Base-by-base conservation (phyloP, 2,888 invertebrate genomes). In the Orthonevra nobilis region DNA sequence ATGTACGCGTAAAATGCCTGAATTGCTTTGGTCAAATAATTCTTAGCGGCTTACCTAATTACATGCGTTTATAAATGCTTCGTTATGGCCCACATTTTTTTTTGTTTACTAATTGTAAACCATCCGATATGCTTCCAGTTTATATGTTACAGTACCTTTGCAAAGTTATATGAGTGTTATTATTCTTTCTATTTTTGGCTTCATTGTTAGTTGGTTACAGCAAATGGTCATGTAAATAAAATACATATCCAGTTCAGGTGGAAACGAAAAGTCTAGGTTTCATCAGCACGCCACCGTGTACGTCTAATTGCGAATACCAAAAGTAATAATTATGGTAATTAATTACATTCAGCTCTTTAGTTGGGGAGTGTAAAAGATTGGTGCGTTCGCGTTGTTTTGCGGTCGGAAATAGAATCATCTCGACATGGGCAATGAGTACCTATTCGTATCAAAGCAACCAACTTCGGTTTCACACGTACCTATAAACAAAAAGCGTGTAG, bases 281-380 rank as follows among this genome's bases (percentile, higher is more conserved):
- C n/a, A n/a, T 46, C 28, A 36, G 46, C 66, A 66, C 66, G 54
- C 36, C 36, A 66, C 23, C 23, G 3, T 5, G 23, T 10, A 23
- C 20, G 9, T 42, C 28, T 26, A 52, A n/a, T 54, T 44, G 44
- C 44, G 32, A 64, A 44, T 54, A 14, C 28, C 30, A 7, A 36
- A 30, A 36, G 34, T 56, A 46, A 46, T 66, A 66, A 56, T 44
- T 56, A 44, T 56, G 44, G 36, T 38, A 56, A 56, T 56, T 56
- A 56, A 28, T 44, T 48, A 46, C 36, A 12, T 15, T 20, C 42
- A 56, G 10, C 42, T 40, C 30, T 40, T 56, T 40, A 30, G 9
- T 12, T 5, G n/a, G n/a, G 19, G 6, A 54, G n/a, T 3, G 2
- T 26, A n/a, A n/a, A n/a, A n/a, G n/a, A 10, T 3, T 32, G 12